phyloP scores from a whole-genome alignment of 2,113 vertebrate species.

The Serinus canaria region DNA sequence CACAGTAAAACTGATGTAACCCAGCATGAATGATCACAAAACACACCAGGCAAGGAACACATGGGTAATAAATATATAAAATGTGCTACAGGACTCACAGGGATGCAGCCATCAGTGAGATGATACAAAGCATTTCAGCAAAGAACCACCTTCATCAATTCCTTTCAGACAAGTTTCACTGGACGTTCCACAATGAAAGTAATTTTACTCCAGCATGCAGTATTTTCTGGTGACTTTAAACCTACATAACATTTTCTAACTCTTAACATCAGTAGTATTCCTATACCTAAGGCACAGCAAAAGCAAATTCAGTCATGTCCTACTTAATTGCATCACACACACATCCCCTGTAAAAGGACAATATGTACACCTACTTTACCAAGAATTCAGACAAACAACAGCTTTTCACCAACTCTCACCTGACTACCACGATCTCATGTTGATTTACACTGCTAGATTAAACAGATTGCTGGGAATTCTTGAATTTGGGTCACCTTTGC shows the following conservation, averaged over 20 bases:
- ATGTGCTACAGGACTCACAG: background rate
- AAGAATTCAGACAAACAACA: background rate
- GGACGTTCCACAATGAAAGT: background rate
- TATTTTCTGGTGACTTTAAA: background rate
- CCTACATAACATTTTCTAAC: background rate
- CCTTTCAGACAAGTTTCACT: background rate
- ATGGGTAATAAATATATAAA: background rate
- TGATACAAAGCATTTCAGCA: background rate
- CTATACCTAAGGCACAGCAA: background rate
- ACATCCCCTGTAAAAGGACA: background rate
- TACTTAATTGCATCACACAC: background rate
- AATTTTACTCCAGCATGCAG: background rate
- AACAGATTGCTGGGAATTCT: background rate
- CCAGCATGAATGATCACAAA: background rate
- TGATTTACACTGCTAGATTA: background rate
- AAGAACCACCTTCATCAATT: background rate
- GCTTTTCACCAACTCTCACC: background rate
- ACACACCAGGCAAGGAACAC: background rate
- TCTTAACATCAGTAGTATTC: background rate
- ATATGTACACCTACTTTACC: background rate
- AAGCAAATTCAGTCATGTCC: background rate
- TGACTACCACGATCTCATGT: background rate
- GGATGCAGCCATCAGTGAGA: background rate
- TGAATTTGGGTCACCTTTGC: background rate
- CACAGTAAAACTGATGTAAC: background rate